Conservation (phyloP, 2,797 vertebrate species). For the Silurus aristotelis region DNA sequence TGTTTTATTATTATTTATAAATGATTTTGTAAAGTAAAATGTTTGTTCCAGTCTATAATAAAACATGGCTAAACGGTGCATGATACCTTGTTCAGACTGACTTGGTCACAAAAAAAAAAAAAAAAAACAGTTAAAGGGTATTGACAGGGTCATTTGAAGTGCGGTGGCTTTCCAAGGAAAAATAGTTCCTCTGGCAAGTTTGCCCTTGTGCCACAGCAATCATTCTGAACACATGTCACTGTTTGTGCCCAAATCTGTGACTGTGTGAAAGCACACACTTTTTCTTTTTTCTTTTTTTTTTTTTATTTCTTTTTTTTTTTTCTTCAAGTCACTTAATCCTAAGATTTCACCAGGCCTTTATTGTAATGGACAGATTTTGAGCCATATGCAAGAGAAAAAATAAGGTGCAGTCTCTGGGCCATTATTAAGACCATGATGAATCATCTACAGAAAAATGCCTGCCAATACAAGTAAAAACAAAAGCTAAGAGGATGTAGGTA, state of each 20-base stretch:
- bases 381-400: constrained; percentile 61
- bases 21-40: background rate
- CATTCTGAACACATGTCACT: constrained; percentile 66
- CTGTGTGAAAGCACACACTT: constrained; percentile 20
- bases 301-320: constrained; percentile 45
- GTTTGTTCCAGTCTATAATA: background rate
- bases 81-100: background rate
- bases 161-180: constrained; percentile 69
- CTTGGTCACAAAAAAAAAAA: background rate
- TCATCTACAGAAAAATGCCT: constrained; percentile 1
- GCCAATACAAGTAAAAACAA: background rate
- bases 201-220: constrained; percentile 66
- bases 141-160: constrained; percentile 72
- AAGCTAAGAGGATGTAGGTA: background rate
- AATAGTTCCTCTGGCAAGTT: constrained; percentile 74
- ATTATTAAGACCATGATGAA: constrained; percentile 49
- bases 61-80: too few relatives aligned
- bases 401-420: constrained; percentile 55
- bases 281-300: constrained; percentile 22
- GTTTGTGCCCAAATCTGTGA: constrained; percentile 66
- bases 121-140: constrained; percentile 64
- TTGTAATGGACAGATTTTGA: constrained; percentile 69
- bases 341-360: constrained; percentile 46
- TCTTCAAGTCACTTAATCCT: constrained; percentile 71
- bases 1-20: background rate